Percentiles rank a stretch among this genome's conserved stretches.
phyloP scores from a whole-genome alignment of 2,113 vertebrate genomes.

The Notothenia rossii region DNA sequence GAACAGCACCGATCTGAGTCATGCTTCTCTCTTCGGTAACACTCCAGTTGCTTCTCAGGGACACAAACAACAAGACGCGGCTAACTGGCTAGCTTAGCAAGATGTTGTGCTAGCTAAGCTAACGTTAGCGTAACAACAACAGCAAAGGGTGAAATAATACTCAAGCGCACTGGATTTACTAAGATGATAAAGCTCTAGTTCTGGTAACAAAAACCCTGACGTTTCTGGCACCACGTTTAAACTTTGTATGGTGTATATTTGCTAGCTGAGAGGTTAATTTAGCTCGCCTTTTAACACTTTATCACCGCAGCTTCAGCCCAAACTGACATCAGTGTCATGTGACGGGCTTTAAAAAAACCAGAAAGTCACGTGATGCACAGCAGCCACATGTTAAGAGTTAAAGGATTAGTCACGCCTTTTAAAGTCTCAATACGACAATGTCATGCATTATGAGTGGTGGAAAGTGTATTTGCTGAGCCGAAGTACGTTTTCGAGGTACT shows the following conservation, averaged over 20 bases:
- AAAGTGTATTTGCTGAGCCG: background rate
- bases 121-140: constrained; percentile 35
- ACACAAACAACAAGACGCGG: constrained; percentile 21
- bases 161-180: background rate
- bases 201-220: rapidly evolving
- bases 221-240: background rate
- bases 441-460: background rate
- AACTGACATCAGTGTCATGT: constrained; percentile 56
- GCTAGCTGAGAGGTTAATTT: background rate
- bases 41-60: background rate
- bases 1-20: constrained; percentile 49
- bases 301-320: background rate
- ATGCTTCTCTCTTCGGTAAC: constrained; percentile 58
- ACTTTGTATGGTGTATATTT: background rate
- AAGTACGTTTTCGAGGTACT: background rate
- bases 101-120: constrained; percentile 49
- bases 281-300: background rate
- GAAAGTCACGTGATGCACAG: constrained; percentile 64
- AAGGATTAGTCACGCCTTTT: background rate
- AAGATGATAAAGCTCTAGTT: background rate
- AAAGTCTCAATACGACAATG: background rate
- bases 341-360: constrained; percentile 62
- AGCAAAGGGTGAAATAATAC: background rate
- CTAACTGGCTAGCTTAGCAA: constrained; percentile 7
- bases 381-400: background rate